These are phyloP conservation scores for Danaus plexippus DNA, from an alignment of 1,140 invertebrate species.

Conservation along the genomic window DNA sequence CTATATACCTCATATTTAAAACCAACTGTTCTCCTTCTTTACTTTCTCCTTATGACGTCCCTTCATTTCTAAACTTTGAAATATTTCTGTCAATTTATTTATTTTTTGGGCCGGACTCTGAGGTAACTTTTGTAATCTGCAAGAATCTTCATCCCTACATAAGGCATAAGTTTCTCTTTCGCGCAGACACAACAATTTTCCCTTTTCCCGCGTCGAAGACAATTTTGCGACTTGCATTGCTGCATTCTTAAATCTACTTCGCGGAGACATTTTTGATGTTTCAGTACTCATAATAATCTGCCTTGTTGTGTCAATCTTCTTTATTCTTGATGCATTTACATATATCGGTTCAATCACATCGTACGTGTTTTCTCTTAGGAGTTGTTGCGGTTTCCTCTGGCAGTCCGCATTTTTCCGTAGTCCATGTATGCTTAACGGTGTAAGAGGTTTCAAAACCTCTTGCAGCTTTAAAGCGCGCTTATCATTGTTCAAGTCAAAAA, in stretches of 20 bases:
- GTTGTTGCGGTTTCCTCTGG: slow-evolving; percentile 42
- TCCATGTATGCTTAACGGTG: slow-evolving; percentile 46
- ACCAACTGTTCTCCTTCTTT: slow-evolving; percentile 67
- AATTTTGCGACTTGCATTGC: slow-evolving; percentile 55
- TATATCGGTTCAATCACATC: slow-evolving; percentile 60
- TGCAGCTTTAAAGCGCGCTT: slow-evolving; percentile 41
- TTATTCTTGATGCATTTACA: slow-evolving; percentile 37
- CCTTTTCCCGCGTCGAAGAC: slow-evolving; percentile 48
- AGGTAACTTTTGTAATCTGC: slow-evolving; percentile 42
- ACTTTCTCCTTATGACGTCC: slow-evolving; percentile 50
- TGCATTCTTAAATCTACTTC: slow-evolving; percentile 60
- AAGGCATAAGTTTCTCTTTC: slow-evolving; percentile 44
- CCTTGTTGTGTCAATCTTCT: slow-evolving; percentile 27
- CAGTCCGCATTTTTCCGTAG: slow-evolving; percentile 35
- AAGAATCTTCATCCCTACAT: slow-evolving; percentile 32
- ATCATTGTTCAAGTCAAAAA: slow-evolving; percentile 48
- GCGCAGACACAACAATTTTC: slow-evolving; percentile 54
- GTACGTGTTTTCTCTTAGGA: slow-evolving; percentile 60
- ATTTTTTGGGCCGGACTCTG: slow-evolving; percentile 47
- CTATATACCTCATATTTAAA: slow-evolving; percentile 29
- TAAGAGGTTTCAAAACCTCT: slow-evolving; percentile 50
- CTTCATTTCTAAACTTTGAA: slow-evolving; percentile 54
- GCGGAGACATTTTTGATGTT: slow-evolving; percentile 39
- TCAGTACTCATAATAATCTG: slow-evolving; percentile 16
- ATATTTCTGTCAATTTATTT: slow-evolving; percentile 56